A percentile compares a stretch with the other conserved stretches of the same genome.
Conservation (phyloP, 2,113 vertebrate species). For the Peromyscus polionotus region DNA sequence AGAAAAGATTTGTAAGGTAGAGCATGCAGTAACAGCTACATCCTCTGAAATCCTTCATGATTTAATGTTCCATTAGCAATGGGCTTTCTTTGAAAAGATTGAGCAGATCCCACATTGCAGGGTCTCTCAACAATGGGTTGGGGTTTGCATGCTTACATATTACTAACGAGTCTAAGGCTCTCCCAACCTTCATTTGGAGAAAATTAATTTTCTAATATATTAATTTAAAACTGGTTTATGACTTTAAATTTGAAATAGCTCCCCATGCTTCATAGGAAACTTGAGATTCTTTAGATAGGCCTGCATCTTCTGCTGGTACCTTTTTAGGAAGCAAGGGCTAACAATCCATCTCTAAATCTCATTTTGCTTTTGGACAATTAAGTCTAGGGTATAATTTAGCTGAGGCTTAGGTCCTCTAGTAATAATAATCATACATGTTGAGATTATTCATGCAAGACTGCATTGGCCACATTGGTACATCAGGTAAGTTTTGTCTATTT, state of each 20-base stretch:
- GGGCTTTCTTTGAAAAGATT: background rate
- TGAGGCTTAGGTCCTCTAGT: background rate
- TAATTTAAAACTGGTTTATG: background rate
- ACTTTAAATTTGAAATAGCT: background rate
- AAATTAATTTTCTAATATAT: constrained; percentile 33
- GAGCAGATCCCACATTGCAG: background rate
- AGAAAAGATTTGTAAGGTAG: background rate
- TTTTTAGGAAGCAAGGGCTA: background rate
- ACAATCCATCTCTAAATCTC: background rate
- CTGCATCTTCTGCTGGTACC: background rate
- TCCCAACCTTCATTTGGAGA: background rate
- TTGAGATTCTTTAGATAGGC: background rate
- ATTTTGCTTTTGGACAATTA: background rate
- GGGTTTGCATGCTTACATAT: background rate
- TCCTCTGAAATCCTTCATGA: background rate
- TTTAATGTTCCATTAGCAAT: background rate
- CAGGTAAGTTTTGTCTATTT: background rate
- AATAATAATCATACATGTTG: background rate
- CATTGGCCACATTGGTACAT: background rate
- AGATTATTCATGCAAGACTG: background rate
- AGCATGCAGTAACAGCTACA: background rate
- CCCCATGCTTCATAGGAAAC: background rate
- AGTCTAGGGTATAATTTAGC: background rate
- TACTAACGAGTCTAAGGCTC: background rate
- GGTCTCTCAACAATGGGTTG: background rate